Base-by-base conservation (phyloP, 2,888 invertebrate genomes). In the Cylindroiulus punctatus region DNA sequence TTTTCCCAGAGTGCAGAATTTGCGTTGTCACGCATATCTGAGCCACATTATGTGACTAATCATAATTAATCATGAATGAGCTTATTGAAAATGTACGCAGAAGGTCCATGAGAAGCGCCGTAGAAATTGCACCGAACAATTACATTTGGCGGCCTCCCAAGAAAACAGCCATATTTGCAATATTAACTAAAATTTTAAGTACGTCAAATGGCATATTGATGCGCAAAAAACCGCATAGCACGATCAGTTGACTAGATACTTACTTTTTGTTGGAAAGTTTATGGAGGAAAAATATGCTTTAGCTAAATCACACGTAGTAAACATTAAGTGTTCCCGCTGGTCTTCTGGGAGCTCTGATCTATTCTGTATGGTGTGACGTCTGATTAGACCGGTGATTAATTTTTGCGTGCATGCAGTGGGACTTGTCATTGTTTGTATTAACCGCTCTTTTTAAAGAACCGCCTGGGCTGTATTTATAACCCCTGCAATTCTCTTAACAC, bases 61-160 rank as follows among this genome's bases (percentile, higher is more conserved):
- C 65, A 65, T 65, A 65, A 65, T 65, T 65, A 65, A 65, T 65
- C 65, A 65, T 65, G 65, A 65, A 65, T 65, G 65, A 65, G 65
- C 65, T 65, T 65, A 65, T 65, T 65, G 65, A 65, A 65, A 65
- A 65, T 65, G 65, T 22, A 22, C n/a, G 65, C 65, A 22, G n/a
- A 26, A 65, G 65, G 65, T 57, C 19, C 57, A n/a, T 57, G 8
- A 19, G n/a, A 57, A n/a, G 57, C n/a, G 57, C 22, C 22, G 65
- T 65, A 22, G 10, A 65, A 65, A 65, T 10, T 65, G 22, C 65
- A 12, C 5, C 65, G 22, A 22, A 65, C 65, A 65, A 65, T 65
- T 65, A 22, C 22, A 22, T 22, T 65, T 65, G 65, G 65, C 65
- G 8, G 22, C 5, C 22, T 4, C 22, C 65, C 65, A 65, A 65